Base-by-base conservation (phyloP, 1,140 invertebrate species). In the Drosophila pseudoananassae region DNA sequence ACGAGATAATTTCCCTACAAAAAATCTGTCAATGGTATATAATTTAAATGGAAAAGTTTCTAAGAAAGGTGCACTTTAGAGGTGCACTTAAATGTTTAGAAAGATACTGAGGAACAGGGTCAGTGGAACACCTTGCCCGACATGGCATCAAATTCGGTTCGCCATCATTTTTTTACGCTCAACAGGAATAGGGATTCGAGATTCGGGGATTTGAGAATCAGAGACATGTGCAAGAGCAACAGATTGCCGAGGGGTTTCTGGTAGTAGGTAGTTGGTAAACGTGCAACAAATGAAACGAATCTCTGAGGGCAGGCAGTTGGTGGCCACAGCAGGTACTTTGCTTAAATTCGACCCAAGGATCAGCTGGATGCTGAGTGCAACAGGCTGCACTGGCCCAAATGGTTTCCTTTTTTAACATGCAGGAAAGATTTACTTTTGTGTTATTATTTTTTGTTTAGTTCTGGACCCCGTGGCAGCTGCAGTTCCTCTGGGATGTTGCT, bases 51-150 rank as follows among this genome's bases (percentile, higher is more conserved):
- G 8, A 10, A 33, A 3, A 3, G 31, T 33, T 33, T 33, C 31
- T 9, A 31, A 10, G 9, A 31, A 36, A n/a, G n/a, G 10, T 36
- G 33, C n/a, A 36, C 33, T 10, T n/a, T n/a, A n/a, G n/a, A n/a
- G n/a, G 10, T 36, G 33, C n/a, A 36, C 33, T 10, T n/a, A n/a
- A 68, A 83, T 63, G 50, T 40, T 83, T 43, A 38, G 51, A 17
- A 9, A 43, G 38, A 23, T 47, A 55, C 10, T 33, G 54, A 69
- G 46, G 14, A 74, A 51, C 56, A 83, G 72, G 76, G 73, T 89
- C 84, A 77, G 63, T 74, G 76, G 73, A 89, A 88, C 83, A 88
- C 84, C 83, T 88, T 88, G 83, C 83, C 49, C 89, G 84, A 68
- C 49, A 57, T 57, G 69, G 80, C 79, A 80, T 80, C 83, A 54